Conservation (phyloP, 2,797 vertebrate species). For the Cynodonichthys magdalenae region DNA sequence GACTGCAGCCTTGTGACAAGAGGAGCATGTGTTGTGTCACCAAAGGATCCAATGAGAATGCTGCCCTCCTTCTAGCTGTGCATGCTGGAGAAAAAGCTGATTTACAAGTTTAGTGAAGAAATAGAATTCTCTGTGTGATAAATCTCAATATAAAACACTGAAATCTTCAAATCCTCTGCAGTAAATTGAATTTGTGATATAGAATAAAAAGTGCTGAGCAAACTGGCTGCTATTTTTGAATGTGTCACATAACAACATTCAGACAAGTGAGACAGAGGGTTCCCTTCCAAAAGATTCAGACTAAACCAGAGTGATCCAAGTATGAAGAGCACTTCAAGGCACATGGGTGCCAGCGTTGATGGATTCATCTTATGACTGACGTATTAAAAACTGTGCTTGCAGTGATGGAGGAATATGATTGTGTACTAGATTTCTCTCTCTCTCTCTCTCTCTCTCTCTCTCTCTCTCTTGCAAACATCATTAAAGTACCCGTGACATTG, state of each 20-base stretch:
- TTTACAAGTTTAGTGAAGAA: slow-evolving; percentile 1
- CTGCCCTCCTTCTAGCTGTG: slow-evolving; percentile 11
- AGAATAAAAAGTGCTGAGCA: background rate
- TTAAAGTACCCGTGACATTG: too few relatives aligned
- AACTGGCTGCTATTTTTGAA: background rate
- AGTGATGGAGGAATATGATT: slow-evolving; percentile 3
- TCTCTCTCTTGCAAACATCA: background rate
- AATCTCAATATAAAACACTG: background rate
- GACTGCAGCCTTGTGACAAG: slow-evolving; percentile 25
- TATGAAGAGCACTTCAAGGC: slow-evolving; percentile 21
- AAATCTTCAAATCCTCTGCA: background rate
- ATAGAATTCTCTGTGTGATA: slow-evolving; percentile 10
- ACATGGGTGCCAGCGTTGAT: slow-evolving; percentile 1
- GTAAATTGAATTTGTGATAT: background rate
- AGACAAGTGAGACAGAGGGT: slow-evolving; percentile 8
- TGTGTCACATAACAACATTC: slow-evolving; percentile 3
- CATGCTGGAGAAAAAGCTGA: slow-evolving; percentile 1
- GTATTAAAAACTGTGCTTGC: background rate
- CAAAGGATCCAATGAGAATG: slow-evolving; percentile 34
- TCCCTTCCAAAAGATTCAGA: slow-evolving; percentile 6
- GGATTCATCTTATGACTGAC: slow-evolving; percentile 8
- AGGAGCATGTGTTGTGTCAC: slow-evolving; percentile 42
- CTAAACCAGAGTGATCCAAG: slow-evolving; percentile 2
- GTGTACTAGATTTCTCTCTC: background rate
- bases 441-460: background rate